phyloP scores from a whole-genome alignment of 2,797 vertebrate species.

The Oophaga sylvatica region DNA sequence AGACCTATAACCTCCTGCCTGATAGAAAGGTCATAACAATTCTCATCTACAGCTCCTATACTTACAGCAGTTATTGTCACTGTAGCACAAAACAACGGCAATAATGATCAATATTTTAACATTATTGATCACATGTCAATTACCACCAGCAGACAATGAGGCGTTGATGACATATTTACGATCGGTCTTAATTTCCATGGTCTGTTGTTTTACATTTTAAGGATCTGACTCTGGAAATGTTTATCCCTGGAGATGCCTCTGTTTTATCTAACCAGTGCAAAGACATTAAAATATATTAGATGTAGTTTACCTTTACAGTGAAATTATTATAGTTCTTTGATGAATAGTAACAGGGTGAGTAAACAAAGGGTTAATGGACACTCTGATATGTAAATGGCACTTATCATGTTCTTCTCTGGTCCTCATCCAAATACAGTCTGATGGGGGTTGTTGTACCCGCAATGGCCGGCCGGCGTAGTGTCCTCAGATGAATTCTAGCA shows the following conservation, averaged over 20 bases:
- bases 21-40: conserved; percentile 15
- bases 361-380: too few species aligned
- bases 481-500: too few species aligned
- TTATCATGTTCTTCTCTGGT: too few species aligned
- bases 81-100: background rate
- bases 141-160: background rate
- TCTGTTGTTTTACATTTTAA: background rate
- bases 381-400: too few species aligned
- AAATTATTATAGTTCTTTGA: background rate
- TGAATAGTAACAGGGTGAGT: too few species aligned
- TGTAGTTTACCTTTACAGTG: background rate
- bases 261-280: background rate
- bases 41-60: background rate
- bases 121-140: conserved; percentile 16
- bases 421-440: too few species aligned
- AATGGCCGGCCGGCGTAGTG: too few species aligned
- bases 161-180: background rate
- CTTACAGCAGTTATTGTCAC: background rate
- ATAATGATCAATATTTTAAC: conserved; percentile 6
- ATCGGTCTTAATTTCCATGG: background rate
- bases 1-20: background rate
- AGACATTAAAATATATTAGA: background rate
- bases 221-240: background rate
- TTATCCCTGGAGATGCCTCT: background rate
- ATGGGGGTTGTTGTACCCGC: too few species aligned